Evolutionary conservation across 2,113 vertebrate species (phyloP).

Genomic region (Urocolius indicus): DNA sequence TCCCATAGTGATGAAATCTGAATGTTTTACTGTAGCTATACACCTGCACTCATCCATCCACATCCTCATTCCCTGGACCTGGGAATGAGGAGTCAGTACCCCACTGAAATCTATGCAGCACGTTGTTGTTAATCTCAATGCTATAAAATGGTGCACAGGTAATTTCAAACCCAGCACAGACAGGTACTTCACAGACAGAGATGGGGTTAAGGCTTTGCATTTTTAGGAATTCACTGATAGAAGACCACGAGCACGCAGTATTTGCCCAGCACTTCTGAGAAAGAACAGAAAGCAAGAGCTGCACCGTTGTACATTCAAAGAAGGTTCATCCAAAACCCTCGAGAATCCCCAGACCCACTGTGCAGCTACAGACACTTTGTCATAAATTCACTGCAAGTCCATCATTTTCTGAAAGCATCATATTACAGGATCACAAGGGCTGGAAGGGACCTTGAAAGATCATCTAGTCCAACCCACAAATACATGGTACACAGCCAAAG

Average conservation of each 20-base stretch:
- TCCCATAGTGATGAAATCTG: background rate
- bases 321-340: background rate
- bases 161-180: background rate
- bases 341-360: background rate
- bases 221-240: background rate
- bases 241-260: background rate
- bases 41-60: background rate
- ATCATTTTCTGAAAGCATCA: background rate
- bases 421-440: background rate
- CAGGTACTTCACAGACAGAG: background rate
- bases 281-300: background rate
- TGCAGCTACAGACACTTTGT: background rate
- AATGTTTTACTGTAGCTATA: background rate
- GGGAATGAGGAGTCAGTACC: background rate
- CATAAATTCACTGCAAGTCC: background rate
- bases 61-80: background rate
- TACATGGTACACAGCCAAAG: background rate
- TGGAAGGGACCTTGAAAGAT: too few relatives aligned
- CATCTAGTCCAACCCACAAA: background rate
- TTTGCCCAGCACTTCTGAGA: background rate
- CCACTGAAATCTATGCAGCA: background rate
- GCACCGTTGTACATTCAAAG: background rate
- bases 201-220: fast-evolving
- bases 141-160: background rate
- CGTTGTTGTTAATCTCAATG: background rate